These are phyloP conservation scores for Gymnosoma rotundatum DNA, from an alignment of 2,888 invertebrate species.

Conservation along the genomic window DNA sequence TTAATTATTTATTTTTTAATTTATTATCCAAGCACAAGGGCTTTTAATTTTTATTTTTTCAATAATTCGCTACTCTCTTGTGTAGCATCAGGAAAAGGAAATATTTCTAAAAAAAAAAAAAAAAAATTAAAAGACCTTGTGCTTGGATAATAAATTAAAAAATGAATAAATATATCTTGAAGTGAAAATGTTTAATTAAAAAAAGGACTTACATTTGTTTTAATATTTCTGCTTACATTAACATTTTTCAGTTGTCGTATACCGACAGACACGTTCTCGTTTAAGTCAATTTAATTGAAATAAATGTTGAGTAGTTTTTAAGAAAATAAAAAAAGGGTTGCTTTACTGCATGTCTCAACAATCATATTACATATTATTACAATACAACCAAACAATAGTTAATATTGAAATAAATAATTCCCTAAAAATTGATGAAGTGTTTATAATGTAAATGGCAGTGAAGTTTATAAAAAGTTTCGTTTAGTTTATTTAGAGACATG, in stretches of 20 bases:
- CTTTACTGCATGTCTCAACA: constrained; percentile 27
- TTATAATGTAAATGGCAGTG: constrained; percentile 56
- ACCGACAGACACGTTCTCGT: too few relatives aligned
- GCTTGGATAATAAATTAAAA: too few relatives aligned
- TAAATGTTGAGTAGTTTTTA: constrained; percentile 6
- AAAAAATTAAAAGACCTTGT: too few relatives aligned
- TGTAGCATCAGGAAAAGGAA: too few relatives aligned
- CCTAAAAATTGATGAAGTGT: constrained; percentile 41
- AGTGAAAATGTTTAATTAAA: constrained; percentile 20
- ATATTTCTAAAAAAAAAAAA: too few relatives aligned
- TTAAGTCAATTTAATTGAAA: neutral
- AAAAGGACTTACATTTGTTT: constrained; percentile 15
- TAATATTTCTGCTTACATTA: constrained; percentile 17
- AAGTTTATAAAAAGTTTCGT: constrained; percentile 42
- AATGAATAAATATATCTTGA: constrained; percentile 22
- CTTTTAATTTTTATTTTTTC: too few relatives aligned
- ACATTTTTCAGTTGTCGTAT: constrained; percentile 7
- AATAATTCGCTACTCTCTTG: too few relatives aligned
- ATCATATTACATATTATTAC: constrained; percentile 8
- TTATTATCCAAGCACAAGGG: too few relatives aligned
- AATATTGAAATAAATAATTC: constrained; percentile 35
- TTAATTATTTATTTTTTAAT: too few relatives aligned
- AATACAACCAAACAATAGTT: neutral
- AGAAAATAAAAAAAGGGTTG: neutral
- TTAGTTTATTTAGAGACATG: constrained; percentile 37